These are phyloP conservation scores for Drosophila oshimai DNA, from an alignment of 1,140 invertebrate genomes.

Conservation along the genomic window DNA sequence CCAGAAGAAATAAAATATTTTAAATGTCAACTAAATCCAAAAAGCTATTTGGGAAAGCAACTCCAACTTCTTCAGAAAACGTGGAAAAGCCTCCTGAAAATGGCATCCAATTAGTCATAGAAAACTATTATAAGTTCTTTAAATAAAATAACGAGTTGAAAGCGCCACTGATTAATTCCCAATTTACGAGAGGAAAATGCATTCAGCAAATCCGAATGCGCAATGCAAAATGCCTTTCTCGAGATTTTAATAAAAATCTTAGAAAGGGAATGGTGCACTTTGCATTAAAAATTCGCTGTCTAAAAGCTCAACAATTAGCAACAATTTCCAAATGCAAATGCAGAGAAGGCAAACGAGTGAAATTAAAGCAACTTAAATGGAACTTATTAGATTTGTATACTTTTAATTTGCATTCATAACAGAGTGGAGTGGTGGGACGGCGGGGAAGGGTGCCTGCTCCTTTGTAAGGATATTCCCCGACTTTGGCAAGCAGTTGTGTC, in stretches of 20 bases:
- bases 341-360: slow-evolving; percentile 39
- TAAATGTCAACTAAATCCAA: too few species aligned
- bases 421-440: slow-evolving; percentile 33
- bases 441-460: not conserved
- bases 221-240: slow-evolving; percentile 43
- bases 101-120: too few species aligned
- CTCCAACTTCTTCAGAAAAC: too few species aligned
- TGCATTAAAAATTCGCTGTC: slow-evolving; percentile 73
- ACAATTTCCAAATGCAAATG: slow-evolving; percentile 74
- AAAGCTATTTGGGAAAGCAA: too few species aligned
- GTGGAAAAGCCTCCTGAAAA: not conserved
- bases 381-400: slow-evolving; percentile 82
- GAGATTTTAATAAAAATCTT: slow-evolving; percentile 50
- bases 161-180: slow-evolving; percentile 29
- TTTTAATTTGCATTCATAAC: slow-evolving; percentile 82
- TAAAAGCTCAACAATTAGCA: slow-evolving; percentile 82
- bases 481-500: slow-evolving; percentile 53
- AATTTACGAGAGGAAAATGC: slow-evolving; percentile 13
- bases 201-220: slow-evolving; percentile 6
- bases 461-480: slow-evolving; percentile 44
- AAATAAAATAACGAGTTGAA: slow-evolving; percentile 24
- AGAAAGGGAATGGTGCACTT: slow-evolving; percentile 47
- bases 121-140: too few species aligned
- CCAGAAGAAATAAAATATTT: too few species aligned
- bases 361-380: slow-evolving; percentile 80